phyloP scores from a whole-genome alignment of 2,797 vertebrate genomes.

The Coregonus sp. region DNA sequence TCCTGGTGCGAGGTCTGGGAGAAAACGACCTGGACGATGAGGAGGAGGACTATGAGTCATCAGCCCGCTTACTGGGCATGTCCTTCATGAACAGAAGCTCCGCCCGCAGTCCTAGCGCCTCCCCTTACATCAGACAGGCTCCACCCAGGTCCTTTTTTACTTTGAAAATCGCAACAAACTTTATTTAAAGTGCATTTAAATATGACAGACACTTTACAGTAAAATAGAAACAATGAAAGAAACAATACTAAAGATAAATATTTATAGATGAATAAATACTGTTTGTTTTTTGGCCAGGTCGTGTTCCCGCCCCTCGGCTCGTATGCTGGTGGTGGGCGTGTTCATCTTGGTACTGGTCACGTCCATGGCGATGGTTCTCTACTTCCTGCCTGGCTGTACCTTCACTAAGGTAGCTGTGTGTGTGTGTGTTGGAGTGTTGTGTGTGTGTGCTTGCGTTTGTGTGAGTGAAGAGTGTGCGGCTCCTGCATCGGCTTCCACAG shows the following conservation, averaged over 20 bases:
- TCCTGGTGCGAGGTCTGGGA: slow-evolving; percentile 91
- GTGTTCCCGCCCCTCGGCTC: slow-evolving; percentile 81
- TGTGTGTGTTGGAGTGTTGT: not conserved
- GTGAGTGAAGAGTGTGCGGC: not conserved
- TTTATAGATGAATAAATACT: not conserved
- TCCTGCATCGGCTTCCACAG: not conserved
- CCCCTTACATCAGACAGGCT: slow-evolving; percentile 79
- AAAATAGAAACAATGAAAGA: not conserved
- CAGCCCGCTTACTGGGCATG: slow-evolving; percentile 94
- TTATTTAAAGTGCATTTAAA: not conserved
- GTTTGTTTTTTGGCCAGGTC: slow-evolving; percentile 50
- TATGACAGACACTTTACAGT: no score
- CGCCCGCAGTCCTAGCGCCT: slow-evolving; percentile 72
- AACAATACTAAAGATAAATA: not conserved
- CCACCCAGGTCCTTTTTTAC: slow-evolving; percentile 65
- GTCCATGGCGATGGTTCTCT: slow-evolving; percentile 85
- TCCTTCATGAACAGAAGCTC: slow-evolving; percentile 97
- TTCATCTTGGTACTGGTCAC: slow-evolving; percentile 82
- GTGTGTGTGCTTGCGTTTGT: not conserved
- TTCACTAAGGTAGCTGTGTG: slow-evolving; percentile 84
- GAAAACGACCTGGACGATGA: slow-evolving; percentile 95
- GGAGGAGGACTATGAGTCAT: slow-evolving; percentile 95
- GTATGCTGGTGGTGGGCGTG: slow-evolving; percentile 80
- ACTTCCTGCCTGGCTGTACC: slow-evolving; percentile 89
- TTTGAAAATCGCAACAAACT: no score